Evolutionary conservation across 2,113 vertebrate species (phyloP).

Genomic region (Dunckerocampus dactyliophorus): DNA sequence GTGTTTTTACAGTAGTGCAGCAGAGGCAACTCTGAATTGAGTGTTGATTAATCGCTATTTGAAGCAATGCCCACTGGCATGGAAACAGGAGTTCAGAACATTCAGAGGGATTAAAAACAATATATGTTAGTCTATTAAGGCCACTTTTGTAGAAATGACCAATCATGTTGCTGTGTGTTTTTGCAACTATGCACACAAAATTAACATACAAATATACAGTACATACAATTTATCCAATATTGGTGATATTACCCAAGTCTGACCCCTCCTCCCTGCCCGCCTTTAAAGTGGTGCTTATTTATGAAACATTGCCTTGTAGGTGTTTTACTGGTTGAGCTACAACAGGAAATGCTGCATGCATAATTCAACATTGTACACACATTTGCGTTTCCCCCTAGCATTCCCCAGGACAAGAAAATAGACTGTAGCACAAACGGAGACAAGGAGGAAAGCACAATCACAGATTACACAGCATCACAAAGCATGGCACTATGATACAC

Average conservation of each 20-base stretch:
- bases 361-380: constrained; percentile 26
- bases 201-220: too few species aligned
- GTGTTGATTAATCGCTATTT: too few species aligned
- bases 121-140: too few species aligned
- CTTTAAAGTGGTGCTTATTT: constrained; percentile 2
- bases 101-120: too few species aligned
- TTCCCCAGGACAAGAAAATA: constrained; percentile 1
- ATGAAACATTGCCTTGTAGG: constrained; percentile 26
- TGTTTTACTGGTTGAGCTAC: constrained; percentile 29
- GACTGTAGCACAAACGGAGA: constrained; percentile 6
- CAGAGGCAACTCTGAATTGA: too few species aligned
- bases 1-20: too few species aligned
- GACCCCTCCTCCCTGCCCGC: background rate
- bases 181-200: background rate
- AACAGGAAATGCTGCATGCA: constrained; percentile 22
- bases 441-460: constrained; percentile 7
- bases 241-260: background rate
- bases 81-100: too few species aligned
- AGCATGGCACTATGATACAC: constrained; percentile 13
- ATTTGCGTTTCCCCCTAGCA: constrained; percentile 19
- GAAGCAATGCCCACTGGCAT: too few species aligned
- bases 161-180: too few species aligned
- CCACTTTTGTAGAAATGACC: too few species aligned
- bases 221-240: background rate
- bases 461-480: constrained; percentile 10